Percentiles rank a stretch among this genome's conserved stretches.
These are phyloP conservation scores for Coryphaenoides rupestris DNA, from an alignment of 2,113 vertebrate genomes.

Conservation along the genomic window DNA sequence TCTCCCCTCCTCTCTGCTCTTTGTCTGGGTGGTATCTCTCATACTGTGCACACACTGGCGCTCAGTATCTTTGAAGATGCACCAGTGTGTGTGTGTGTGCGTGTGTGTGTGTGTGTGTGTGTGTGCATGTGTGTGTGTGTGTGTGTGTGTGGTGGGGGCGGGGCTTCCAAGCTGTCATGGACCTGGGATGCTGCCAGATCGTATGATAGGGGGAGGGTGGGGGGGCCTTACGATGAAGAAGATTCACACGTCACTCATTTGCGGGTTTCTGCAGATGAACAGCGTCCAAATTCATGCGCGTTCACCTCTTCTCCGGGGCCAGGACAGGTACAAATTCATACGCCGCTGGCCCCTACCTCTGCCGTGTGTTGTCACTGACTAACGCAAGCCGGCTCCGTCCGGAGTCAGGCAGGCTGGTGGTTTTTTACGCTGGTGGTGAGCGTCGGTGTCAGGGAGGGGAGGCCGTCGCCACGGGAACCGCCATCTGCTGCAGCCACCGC, in stretches of 20 bases:
- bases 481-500: slow-evolving; percentile 65
- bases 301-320: too few relatives aligned
- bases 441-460: slow-evolving; percentile 49
- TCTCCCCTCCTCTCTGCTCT: slow-evolving; percentile 52
- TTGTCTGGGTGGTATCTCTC: slow-evolving; percentile 69
- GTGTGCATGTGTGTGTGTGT: slow-evolving; percentile 15
- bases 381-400: too few relatives aligned
- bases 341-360: too few relatives aligned
- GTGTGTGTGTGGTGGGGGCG: background rate
- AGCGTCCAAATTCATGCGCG: too few relatives aligned
- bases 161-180: slow-evolving; percentile 52
- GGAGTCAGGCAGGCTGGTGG: too few relatives aligned
- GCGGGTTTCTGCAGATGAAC: too few relatives aligned
- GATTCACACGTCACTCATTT: too few relatives aligned
- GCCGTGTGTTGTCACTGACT: too few relatives aligned
- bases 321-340: too few relatives aligned
- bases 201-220: slow-evolving; percentile 45
- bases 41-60: slow-evolving; percentile 50
- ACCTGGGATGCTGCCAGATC: slow-evolving; percentile 52
- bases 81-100: slow-evolving; percentile 18
- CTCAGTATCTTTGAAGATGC: slow-evolving; percentile 56
- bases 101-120: slow-evolving; percentile 9
- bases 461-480: slow-evolving; percentile 56
- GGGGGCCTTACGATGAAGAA: background rate
- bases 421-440: slow-evolving; percentile 23